Evolutionary conservation across 2,888 invertebrate species (phyloP).

Genomic region (Minunthozetes semirufus): DNA sequence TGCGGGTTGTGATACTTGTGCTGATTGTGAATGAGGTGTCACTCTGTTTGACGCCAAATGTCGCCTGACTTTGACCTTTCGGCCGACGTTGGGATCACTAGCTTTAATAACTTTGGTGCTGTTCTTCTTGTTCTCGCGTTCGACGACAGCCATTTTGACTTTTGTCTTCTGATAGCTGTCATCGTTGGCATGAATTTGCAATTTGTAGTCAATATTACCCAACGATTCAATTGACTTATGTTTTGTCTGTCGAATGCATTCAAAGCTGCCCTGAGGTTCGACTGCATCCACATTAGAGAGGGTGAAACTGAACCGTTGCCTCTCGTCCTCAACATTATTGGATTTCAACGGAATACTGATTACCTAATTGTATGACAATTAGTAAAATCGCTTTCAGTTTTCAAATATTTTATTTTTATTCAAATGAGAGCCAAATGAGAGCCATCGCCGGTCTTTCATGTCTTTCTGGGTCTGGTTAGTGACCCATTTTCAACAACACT

Average conservation of each 20-base stretch:
- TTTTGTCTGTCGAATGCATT: slow-evolving; percentile 66
- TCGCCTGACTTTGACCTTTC: slow-evolving; percentile 70
- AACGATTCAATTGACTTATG: slow-evolving; percentile 61
- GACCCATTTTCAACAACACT: slow-evolving; percentile 7
- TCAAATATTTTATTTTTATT: background rate
- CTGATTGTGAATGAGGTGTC: slow-evolving; percentile 21
- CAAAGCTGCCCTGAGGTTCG: slow-evolving; percentile 71
- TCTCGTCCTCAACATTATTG: slow-evolving; percentile 22
- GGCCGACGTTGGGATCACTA: slow-evolving; percentile 78
- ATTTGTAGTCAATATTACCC: slow-evolving; percentile 76
- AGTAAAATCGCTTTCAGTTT: slow-evolving; percentile 1
- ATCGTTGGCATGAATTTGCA: slow-evolving; percentile 89
- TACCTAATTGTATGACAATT: slow-evolving; percentile 31
- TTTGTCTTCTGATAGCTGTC: slow-evolving; percentile 89
- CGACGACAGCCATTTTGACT: slow-evolving; percentile 75
- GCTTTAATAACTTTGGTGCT: slow-evolving; percentile 90
- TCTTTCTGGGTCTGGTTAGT: slow-evolving; percentile 25
- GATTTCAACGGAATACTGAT: slow-evolving; percentile 32
- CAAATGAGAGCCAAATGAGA: slow-evolving; percentile 5
- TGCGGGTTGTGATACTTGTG: background rate
- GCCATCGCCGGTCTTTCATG: slow-evolving; percentile 12
- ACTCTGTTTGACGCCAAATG: background rate
- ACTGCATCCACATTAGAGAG: slow-evolving; percentile 42
- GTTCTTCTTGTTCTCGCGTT: slow-evolving; percentile 87
- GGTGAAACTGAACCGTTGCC: slow-evolving; percentile 40